These are phyloP conservation scores for Ariopsis seemanni DNA, from an alignment of 2,113 vertebrate genomes.

Conservation along the genomic window DNA sequence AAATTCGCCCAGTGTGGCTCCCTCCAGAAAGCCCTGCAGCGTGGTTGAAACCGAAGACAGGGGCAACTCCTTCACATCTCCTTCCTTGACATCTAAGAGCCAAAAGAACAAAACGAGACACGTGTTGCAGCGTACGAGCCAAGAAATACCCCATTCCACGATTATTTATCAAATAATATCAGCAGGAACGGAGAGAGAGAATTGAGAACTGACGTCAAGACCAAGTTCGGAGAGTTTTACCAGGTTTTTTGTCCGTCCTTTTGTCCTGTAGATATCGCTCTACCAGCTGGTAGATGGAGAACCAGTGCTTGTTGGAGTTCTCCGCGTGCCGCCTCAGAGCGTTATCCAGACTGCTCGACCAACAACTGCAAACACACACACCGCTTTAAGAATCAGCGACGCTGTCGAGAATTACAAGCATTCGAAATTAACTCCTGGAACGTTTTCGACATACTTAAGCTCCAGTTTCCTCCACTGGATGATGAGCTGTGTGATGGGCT, in stretches of 20 bases:
- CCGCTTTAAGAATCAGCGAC: background rate
- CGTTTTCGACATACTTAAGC: slow-evolving; percentile 74
- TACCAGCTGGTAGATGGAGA: slow-evolving; percentile 93
- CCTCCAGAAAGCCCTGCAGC: slow-evolving; percentile 90
- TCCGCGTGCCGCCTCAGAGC: slow-evolving; percentile 81
- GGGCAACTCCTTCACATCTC: slow-evolving; percentile 55
- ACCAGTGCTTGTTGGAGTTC: slow-evolving; percentile 90
- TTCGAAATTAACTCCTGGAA: background rate
- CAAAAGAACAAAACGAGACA: background rate
- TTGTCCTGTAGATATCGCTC: slow-evolving; percentile 84
- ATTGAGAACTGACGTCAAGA: background rate
- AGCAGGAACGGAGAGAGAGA: background rate
- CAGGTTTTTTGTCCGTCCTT: slow-evolving; percentile 62
- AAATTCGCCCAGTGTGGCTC: slow-evolving; percentile 88
- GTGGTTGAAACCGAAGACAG: slow-evolving; percentile 78
- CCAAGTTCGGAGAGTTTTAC: slow-evolving; percentile 58
- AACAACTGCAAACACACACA: slow-evolving; percentile 75
- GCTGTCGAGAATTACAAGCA: no score
- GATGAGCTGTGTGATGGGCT: slow-evolving; percentile 85
- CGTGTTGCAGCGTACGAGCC: background rate
- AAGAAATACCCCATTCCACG: background rate
- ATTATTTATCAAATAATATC: background rate
- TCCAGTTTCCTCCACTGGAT: slow-evolving; percentile 95
- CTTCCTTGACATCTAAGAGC: slow-evolving; percentile 19
- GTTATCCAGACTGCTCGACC: slow-evolving; percentile 92